These are phyloP conservation scores for Euproctis similis DNA, from an alignment of 2,888 invertebrate species.

Conservation along the genomic window DNA sequence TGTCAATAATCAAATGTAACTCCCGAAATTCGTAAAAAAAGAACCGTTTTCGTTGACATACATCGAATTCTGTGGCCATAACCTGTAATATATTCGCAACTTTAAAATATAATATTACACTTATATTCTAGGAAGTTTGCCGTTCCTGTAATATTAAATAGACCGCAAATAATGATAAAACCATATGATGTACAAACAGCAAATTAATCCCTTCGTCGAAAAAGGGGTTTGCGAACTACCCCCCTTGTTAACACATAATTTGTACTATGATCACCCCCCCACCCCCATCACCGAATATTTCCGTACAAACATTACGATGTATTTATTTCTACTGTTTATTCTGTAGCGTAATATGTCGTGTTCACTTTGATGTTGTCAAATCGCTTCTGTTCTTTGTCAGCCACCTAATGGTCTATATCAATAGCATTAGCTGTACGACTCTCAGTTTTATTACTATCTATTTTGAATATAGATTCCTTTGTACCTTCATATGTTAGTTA, in stretches of 20 bases:
- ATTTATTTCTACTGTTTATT: constrained; percentile 75
- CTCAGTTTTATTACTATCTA: constrained; percentile 62
- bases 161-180: too few relatives aligned
- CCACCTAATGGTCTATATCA: constrained; percentile 66
- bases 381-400: constrained; percentile 74
- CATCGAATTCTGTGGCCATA: too few relatives aligned
- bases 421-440: constrained; percentile 58
- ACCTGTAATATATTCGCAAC: too few relatives aligned
- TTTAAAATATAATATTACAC: too few relatives aligned
- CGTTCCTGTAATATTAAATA: too few relatives aligned
- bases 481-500: constrained; percentile 55
- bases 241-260: constrained; percentile 66
- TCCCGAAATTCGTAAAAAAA: too few relatives aligned
- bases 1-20: too few relatives aligned
- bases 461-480: constrained; percentile 63
- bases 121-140: too few relatives aligned
- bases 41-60: too few relatives aligned
- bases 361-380: constrained; percentile 76
- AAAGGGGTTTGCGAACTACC: constrained; percentile 65
- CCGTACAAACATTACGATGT: constrained; percentile 71
- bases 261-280: constrained; percentile 68
- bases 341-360: constrained; percentile 74
- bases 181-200: constrained; percentile 43
- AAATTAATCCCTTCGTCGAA: constrained; percentile 66
- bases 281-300: constrained; percentile 67